Percentiles rank a stretch among this genome's conserved stretches.
These are phyloP conservation scores for Lepidocyrtinus sp. DNA, from an alignment of 2,888 invertebrate genomes.

Conservation along the genomic window DNA sequence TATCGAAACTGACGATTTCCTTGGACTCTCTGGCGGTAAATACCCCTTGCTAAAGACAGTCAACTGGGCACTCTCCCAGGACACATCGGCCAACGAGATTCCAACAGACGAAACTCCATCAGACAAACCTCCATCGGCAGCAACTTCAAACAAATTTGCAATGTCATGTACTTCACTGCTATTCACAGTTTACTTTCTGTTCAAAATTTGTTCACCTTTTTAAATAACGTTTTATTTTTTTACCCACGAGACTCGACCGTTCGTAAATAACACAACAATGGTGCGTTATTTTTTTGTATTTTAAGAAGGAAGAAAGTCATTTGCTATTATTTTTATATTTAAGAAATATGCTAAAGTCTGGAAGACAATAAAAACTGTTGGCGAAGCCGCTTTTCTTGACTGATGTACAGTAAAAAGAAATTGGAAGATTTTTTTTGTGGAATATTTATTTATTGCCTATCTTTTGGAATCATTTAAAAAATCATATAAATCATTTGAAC, in stretches of 20 bases:
- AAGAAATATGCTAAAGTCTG: not conserved
- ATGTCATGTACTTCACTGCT: too few species aligned
- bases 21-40: slow-evolving; percentile 34
- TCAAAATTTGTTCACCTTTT: too few species aligned
- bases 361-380: not conserved
- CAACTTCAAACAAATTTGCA: too few species aligned
- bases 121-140: slow-evolving; percentile 32
- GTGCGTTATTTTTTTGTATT: not conserved
- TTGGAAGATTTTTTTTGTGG: too few species aligned
- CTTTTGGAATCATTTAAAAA: too few species aligned
- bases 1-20: slow-evolving; percentile 59
- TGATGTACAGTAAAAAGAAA: not conserved
- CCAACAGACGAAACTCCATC: slow-evolving; percentile 36
- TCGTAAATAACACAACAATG: not conserved
- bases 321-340: not conserved
- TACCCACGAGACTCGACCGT: not conserved
- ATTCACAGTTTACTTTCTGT: too few species aligned
- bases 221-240: not conserved
- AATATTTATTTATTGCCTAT: too few species aligned
- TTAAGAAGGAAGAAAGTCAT: not conserved
- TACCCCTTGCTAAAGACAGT: slow-evolving; percentile 42
- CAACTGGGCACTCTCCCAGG: slow-evolving; percentile 32
- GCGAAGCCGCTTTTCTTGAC: not conserved
- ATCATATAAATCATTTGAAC: too few species aligned
- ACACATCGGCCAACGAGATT: slow-evolving; percentile 37